Evolutionary conservation across 2,113 vertebrate genomes (phyloP).

Genomic region (Tympanuchus pallidicinctus): DNA sequence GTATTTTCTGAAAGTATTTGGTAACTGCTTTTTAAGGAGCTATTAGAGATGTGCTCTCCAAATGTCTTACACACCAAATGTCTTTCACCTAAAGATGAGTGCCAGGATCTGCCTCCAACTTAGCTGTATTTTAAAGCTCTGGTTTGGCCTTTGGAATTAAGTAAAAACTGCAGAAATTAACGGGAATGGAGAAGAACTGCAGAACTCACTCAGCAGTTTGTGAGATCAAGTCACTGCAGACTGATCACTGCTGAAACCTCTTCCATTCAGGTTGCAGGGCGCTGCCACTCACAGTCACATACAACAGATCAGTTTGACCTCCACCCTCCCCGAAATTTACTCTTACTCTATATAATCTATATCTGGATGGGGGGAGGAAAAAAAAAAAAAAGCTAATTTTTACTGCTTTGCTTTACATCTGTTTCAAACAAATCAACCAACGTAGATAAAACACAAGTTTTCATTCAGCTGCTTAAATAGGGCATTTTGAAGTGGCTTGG

Average conservation of each 20-base stretch:
- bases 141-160: not conserved
- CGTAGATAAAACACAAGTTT: not conserved
- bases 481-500: slow-evolving; percentile 3
- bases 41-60: not conserved
- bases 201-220: not conserved
- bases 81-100: not conserved
- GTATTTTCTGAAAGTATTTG: not conserved
- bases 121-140: not conserved
- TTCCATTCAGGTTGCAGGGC: not conserved
- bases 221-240: not conserved
- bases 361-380: not conserved
- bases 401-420: not conserved
- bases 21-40: not conserved
- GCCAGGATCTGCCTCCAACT: not conserved
- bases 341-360: not conserved
- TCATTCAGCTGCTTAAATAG: not conserved
- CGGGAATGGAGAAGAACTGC: not conserved
- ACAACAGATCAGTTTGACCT: not conserved
- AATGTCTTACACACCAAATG: not conserved
- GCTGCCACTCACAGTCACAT: not conserved
- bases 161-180: not conserved
- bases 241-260: not conserved
- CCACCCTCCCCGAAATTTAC: not conserved
- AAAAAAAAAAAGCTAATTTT: not conserved
- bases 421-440: not conserved